Conservation (phyloP, 2,797 vertebrate genomes). For the Carcharodon carcharias region DNA sequence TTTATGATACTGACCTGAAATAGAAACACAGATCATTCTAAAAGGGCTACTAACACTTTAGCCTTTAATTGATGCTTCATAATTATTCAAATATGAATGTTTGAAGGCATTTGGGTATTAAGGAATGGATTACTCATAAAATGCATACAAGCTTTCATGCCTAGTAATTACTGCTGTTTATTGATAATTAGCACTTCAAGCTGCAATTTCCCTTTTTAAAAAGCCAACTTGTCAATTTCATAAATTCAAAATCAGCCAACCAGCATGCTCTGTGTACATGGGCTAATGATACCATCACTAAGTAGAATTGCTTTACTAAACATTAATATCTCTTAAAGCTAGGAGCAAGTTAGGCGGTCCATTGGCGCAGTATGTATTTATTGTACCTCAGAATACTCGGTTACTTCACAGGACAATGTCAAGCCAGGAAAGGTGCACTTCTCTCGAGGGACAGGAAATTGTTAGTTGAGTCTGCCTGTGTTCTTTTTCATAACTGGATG, state of each 20-base stretch:
- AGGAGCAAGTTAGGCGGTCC: constrained; percentile 28
- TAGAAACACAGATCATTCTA: neutral
- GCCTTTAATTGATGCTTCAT: constrained; percentile 31
- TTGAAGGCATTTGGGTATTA: constrained; percentile 36
- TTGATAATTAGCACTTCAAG: constrained; percentile 37
- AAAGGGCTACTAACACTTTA: neutral
- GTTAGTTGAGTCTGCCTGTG: neutral
- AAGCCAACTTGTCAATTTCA: constrained; percentile 38
- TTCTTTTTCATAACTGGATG: neutral
- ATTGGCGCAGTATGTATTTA: constrained; percentile 23
- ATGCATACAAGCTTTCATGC: constrained; percentile 37
- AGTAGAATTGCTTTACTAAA: constrained; percentile 38
- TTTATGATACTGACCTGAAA: constrained; percentile 27
- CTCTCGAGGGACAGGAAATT: neutral
- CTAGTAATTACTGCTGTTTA: constrained; percentile 37
- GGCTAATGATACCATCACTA: constrained; percentile 38
- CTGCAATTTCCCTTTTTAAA: constrained; percentile 37
- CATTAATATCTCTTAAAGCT: constrained; percentile 36
- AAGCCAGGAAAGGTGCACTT: neutral
- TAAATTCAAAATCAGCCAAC: constrained; percentile 37
- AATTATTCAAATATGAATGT: constrained; percentile 37
- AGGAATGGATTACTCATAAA: constrained; percentile 36
- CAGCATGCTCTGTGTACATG: constrained; percentile 37
- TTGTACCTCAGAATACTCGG: constrained; percentile 6
- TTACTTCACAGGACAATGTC: neutral